These are phyloP conservation scores for Tylochromis polylepis DNA, from an alignment of 2,113 vertebrate species.

Conservation along the genomic window DNA sequence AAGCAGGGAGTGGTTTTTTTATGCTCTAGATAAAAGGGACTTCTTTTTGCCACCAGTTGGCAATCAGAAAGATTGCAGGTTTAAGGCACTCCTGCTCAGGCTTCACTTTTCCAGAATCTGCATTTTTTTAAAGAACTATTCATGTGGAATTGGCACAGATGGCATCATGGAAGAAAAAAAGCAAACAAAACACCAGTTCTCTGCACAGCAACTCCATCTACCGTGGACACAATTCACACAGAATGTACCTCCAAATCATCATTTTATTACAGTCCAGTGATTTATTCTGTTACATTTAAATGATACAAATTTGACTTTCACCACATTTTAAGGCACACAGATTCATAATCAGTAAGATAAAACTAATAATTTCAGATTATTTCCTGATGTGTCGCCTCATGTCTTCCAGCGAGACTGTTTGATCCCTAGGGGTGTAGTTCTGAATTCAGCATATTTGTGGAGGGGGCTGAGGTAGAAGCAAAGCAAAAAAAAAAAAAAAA, in stretches of 20 bases:
- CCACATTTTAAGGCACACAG: background rate
- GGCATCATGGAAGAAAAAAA: background rate
- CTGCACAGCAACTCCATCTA: background rate
- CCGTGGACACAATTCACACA: background rate
- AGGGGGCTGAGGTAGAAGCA: background rate
- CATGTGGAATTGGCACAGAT: background rate
- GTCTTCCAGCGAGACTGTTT: background rate
- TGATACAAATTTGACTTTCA: background rate
- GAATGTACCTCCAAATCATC: background rate
- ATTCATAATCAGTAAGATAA: background rate
- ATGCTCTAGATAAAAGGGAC: background rate
- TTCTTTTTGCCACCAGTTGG: background rate
- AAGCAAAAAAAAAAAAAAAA: too few relatives aligned
- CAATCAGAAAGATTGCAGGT: background rate
- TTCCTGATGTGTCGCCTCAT: background rate
- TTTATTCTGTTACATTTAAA: background rate
- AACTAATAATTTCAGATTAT: background rate
- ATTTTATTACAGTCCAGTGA: background rate
- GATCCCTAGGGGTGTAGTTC: background rate
- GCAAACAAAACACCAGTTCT: background rate
- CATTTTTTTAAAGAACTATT: background rate
- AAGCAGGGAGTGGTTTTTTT: background rate
- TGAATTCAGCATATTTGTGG: background rate
- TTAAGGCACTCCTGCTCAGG: background rate
- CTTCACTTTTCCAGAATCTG: background rate